Base-by-base conservation (phyloP, 2,888 invertebrate species). In the Pollenia amentaria region DNA sequence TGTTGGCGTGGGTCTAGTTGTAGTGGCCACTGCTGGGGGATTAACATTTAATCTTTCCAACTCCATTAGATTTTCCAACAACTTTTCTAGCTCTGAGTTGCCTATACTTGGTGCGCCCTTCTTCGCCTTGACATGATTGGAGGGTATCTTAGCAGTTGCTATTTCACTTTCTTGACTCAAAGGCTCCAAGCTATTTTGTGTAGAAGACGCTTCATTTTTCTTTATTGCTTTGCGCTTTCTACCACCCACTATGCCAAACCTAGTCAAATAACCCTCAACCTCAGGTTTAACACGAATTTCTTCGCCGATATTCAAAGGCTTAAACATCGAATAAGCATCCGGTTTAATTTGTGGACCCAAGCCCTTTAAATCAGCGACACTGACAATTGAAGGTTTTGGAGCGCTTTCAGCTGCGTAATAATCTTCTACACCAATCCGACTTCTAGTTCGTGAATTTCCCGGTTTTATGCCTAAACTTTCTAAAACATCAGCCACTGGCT, bases 1-100 rank as follows among this genome's bases (percentile, higher is more conserved):
- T 1, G 79, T 86, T 40, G 88, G 81, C 3, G 70, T 78, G 2
- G 80, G 55, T 1, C 55, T 84, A 4, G 67, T 6, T 44, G 81
- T 86, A 46, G 88, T 83, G 3, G 80, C 60, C 21, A 69, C 60
- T 10, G 57, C 70, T 29, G 85, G 87, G 2, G 89, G 51, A 64
- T 80, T 88, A 29, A 89, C 89, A 80, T 92, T 91, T 10, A 92
- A 79, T 0, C 92, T 89, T 64, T 92, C 92, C 21, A 92, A 65
- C 64, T 92, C 92, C 38, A 90, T 91, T 1, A 95, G 93, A 51
- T 94, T 94, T n/a, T 93, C 92, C 38, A 94, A 89, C 6, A 95
- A 89, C 88, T 94, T 93, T 55, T 93, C 93, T 21, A 95, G 88
- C 88, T 94, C 94, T 4, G 92, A 82, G 42, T 89, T 90, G 0